Conservation (phyloP, 2,888 invertebrate genomes). For the Mimumesa dahlbomi region DNA sequence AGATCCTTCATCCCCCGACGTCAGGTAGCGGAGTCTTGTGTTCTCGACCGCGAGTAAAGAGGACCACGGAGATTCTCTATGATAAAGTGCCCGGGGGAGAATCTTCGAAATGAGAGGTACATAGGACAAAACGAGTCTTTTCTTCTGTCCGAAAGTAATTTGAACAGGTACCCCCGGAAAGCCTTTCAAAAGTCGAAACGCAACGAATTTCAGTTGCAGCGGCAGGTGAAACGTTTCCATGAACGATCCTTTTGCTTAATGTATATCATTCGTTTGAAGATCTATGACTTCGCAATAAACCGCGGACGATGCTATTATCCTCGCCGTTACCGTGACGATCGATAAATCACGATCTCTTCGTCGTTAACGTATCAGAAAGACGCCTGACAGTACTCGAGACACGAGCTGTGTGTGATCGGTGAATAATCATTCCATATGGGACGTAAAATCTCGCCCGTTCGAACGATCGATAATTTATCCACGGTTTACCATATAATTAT, state of each 20-base stretch:
- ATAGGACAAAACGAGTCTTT: background rate
- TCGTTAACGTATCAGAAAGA: constrained; percentile 29
- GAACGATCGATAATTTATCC: too few species aligned
- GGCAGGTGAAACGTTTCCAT: too few species aligned
- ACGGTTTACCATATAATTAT: constrained; percentile 31
- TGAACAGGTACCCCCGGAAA: background rate
- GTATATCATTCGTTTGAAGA: too few species aligned
- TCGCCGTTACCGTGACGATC: too few species aligned
- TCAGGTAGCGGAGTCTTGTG: constrained; percentile 47
- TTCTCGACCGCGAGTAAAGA: constrained; percentile 32
- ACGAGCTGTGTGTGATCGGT: too few species aligned
- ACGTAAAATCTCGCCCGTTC: too few species aligned
- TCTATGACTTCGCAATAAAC: too few species aligned
- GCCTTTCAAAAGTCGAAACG: constrained; percentile 15
- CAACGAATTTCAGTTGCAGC: constrained; percentile 15
- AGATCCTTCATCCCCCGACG: constrained; percentile 39
- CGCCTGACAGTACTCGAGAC: background rate
- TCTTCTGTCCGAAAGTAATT: constrained; percentile 1
- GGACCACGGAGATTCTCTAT: constrained; percentile 30
- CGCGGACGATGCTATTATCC: too few species aligned
- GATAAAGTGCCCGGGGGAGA: constrained; percentile 48
- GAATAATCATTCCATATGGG: too few species aligned
- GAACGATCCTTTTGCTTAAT: too few species aligned
- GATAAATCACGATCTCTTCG: constrained; percentile 25
- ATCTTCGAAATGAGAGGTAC: constrained; percentile 28